Percentiles rank a stretch among this genome's conserved stretches.
Evolutionary conservation across 2,797 vertebrate species (phyloP).

Genomic region (Podarcis lilfordi): DNA sequence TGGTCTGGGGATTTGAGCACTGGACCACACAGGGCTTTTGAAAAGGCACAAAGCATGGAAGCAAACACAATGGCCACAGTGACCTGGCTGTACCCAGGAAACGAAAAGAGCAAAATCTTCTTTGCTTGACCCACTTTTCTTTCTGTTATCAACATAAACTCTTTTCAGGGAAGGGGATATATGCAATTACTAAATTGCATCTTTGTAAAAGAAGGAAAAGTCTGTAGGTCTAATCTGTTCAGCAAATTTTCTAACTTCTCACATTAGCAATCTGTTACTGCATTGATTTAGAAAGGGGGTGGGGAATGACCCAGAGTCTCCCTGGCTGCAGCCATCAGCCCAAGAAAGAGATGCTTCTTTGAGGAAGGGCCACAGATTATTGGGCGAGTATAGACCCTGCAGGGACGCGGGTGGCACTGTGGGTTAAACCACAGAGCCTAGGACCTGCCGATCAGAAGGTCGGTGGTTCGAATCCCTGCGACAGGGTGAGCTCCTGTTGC

Average conservation of each 20-base stretch:
- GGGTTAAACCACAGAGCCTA: too few relatives aligned
- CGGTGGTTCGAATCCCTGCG: too few relatives aligned
- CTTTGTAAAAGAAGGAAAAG: neutral
- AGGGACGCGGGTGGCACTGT: too few relatives aligned
- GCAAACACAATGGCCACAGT: neutral
- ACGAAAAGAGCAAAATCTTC: neutral
- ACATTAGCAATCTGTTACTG: neutral
- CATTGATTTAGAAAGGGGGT: neutral
- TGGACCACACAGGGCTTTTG: neutral
- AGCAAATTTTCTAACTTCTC: neutral
- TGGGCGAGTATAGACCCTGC: too few relatives aligned
- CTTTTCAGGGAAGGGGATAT: neutral
- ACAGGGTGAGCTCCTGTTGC: too few relatives aligned
- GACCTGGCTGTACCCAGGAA: neutral
- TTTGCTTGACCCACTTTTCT: neutral
- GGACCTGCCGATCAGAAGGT: too few relatives aligned
- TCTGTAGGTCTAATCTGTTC: too few relatives aligned
- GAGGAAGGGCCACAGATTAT: too few relatives aligned
- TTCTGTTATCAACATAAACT: neutral
- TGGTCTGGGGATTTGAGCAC: neutral
- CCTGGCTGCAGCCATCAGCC: too few relatives aligned
- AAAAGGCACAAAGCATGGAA: neutral
- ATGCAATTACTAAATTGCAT: neutral
- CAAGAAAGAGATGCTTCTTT: too few relatives aligned
- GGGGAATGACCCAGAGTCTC: neutral